A percentile compares a stretch with the other conserved stretches of the same genome.
Conservation (phyloP, 2,888 invertebrate genomes). For the Pseudococcus longispinus region DNA sequence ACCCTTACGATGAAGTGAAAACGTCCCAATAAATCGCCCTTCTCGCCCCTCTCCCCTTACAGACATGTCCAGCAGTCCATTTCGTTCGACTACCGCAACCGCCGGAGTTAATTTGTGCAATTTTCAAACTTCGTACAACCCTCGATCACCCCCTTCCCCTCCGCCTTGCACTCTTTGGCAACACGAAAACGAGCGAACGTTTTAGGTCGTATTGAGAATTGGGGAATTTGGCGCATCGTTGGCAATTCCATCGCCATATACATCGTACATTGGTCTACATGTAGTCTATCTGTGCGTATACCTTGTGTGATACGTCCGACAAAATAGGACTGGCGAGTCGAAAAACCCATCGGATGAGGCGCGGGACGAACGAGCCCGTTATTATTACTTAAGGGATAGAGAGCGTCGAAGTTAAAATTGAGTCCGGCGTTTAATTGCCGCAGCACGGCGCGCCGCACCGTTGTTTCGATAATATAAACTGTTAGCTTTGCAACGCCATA, state of each 20-base stretch:
- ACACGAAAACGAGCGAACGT: not conserved
- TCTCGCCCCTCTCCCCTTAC: not conserved
- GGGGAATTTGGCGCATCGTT: not conserved
- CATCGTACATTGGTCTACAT: not conserved
- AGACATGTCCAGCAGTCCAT: not conserved
- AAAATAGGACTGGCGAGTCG: not conserved
- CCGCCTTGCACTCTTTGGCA: too few relatives aligned
- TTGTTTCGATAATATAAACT: slow-evolving; percentile 42
- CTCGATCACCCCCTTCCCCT: not conserved
- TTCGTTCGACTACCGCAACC: not conserved
- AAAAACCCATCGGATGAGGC: not conserved
- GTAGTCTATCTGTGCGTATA: not conserved
- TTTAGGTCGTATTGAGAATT: slow-evolving; percentile 21
- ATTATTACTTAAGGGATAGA: slow-evolving; percentile 28
- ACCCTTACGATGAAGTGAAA: slow-evolving; percentile 35
- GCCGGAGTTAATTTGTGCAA: slow-evolving; percentile 28
- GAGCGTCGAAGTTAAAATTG: slow-evolving; percentile 49
- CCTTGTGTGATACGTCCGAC: not conserved
- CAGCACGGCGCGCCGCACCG: not conserved
- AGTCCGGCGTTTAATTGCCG: slow-evolving; percentile 51
- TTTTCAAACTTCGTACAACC: not conserved
- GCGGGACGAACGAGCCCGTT: not conserved
- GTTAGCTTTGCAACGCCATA: slow-evolving; percentile 43
- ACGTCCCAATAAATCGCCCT: slow-evolving; percentile 4
- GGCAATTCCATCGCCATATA: not conserved